Base-by-base conservation (phyloP, 1,140 invertebrate genomes). In the Anadara kagoshimensis region DNA sequence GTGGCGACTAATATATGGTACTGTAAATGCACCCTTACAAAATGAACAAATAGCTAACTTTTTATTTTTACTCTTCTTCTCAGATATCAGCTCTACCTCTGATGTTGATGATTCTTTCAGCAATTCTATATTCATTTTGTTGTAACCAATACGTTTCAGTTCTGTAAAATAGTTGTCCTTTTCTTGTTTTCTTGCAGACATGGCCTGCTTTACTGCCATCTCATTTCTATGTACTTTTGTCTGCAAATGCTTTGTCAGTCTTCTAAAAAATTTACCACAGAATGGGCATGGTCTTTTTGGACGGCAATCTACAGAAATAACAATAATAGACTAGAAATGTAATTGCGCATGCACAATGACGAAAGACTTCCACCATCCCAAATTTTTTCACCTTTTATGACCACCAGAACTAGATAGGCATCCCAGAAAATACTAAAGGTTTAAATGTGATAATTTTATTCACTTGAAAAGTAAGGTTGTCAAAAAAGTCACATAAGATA, bases 231-330 rank as follows among this genome's bases (percentile, higher is more conserved):
- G 53, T 36, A 36, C 29, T 41, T 44, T 47, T 12, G 18, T 24
- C 22, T 29, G 20, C 10, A 44, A 4, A 57, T 68, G 65, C 29
- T 20, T 22, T 26, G 45, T 22, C 5, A 65, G 24, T 29, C 29
- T 14, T 5, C 10, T 8, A 18, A 51, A 11, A 29, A 65, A 53
- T 26, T n/a, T 14, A n/a, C 18, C 20, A 53, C 63, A 65, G 51
- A 51, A 51, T 4, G 22, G 20, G 16, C 63, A 53, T 1, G 49
- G 64, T 47, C 61, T 64, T 47, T 49, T 47, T 51, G 49, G 49
- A 51, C 22, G 18, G 8, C 49, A 20, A 7, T 36, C 29, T 36
- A 36, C 29, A 2, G 7, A 36, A 36, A 36, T 36, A 36, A 36
- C 2, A 36, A 36, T 36, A 36, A n/a, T n/a, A n/a, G n/a, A n/a